These are phyloP conservation scores for Mizuhopecten yessoensis DNA, from an alignment of 1,140 invertebrate species.

Conservation along the genomic window DNA sequence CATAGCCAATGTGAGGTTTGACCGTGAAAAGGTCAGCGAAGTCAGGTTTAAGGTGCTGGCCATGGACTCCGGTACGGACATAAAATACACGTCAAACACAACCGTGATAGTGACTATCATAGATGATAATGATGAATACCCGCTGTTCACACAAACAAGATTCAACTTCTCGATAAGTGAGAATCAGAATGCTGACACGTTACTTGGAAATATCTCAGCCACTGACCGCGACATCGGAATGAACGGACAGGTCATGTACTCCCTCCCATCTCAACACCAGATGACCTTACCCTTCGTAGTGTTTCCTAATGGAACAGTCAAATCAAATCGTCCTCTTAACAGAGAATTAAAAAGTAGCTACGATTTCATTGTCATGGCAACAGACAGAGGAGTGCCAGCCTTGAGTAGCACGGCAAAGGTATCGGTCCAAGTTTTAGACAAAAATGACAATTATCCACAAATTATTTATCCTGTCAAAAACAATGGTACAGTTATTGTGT, in stretches of 20 bases:
- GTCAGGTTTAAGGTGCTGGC: conserved; percentile 58
- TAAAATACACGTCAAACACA: conserved; percentile 48
- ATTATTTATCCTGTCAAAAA: conserved; percentile 48
- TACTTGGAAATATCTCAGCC: conserved; percentile 55
- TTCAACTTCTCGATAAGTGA: conserved; percentile 57
- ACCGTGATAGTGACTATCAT: conserved; percentile 55
- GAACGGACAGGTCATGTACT: conserved; percentile 56
- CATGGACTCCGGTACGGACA: conserved; percentile 48
- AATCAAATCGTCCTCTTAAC: conserved; percentile 54
- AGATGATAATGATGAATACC: conserved; percentile 62
- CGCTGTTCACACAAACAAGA: conserved; percentile 48
- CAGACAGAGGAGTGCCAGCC: conserved; percentile 82
- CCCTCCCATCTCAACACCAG: conserved; percentile 42
- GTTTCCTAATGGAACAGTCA: conserved; percentile 48
- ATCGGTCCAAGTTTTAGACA: conserved; percentile 88
- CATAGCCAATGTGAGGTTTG: conserved; percentile 46
- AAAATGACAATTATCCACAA: conserved; percentile 95
- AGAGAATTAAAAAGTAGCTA: conserved; percentile 83
- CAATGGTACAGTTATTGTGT: conserved; percentile 54
- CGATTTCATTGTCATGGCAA: conserved; percentile 85
- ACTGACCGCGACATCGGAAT: conserved; percentile 56
- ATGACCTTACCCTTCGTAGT: conserved; percentile 45
- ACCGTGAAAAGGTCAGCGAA: conserved; percentile 46
- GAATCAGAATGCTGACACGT: conserved; percentile 51
- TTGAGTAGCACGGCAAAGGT: conserved; percentile 87